These are phyloP conservation scores for Alfaro cultratus DNA, from an alignment of 2,797 vertebrate genomes.

Conservation along the genomic window DNA sequence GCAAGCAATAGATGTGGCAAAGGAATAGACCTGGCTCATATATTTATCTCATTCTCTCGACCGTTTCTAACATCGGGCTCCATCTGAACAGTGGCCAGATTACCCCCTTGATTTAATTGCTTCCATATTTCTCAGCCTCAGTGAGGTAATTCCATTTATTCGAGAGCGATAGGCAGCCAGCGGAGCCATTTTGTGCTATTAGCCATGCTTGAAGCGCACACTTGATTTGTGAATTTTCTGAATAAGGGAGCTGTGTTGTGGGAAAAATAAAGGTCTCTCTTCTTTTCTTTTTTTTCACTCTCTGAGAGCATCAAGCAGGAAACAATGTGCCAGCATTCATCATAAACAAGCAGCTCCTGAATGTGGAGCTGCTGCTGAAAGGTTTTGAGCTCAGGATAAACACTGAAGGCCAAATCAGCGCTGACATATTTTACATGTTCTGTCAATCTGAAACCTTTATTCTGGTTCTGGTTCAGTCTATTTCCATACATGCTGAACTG, in stretches of 20 bases:
- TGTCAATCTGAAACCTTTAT: constrained; percentile 12
- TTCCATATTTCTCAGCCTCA: constrained; percentile 77
- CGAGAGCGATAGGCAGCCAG: constrained; percentile 64
- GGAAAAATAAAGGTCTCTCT: constrained; percentile 34
- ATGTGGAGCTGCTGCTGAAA: constrained; percentile 47
- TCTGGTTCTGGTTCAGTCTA: constrained; percentile 1
- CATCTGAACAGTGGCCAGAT: constrained; percentile 72
- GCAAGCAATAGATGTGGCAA: constrained; percentile 49
- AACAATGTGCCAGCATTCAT: constrained; percentile 55
- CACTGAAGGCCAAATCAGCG: constrained; percentile 14
- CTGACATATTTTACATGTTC: constrained; percentile 25
- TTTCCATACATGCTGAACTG: neutral
- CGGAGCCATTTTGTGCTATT: constrained; percentile 76
- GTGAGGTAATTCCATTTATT: constrained; percentile 80
- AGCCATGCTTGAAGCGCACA: constrained; percentile 63
- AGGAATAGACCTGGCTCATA: constrained; percentile 49
- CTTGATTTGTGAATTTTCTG: constrained; percentile 71
- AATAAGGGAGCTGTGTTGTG: constrained; percentile 55
- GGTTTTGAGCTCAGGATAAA: constrained; percentile 6
- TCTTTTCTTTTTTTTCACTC: neutral
- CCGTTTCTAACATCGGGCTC: constrained; percentile 55
- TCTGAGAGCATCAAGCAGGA: constrained; percentile 42
- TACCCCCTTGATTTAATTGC: constrained; percentile 73
- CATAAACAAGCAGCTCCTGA: constrained; percentile 62
- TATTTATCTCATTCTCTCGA: constrained; percentile 63